Percentiles rank a stretch among this genome's conserved stretches.
These are phyloP conservation scores for Halisarca cf. caerulea DNA, from an alignment of 37 sponge, comb jelly and placozoan species.

Conservation along the genomic window DNA sequence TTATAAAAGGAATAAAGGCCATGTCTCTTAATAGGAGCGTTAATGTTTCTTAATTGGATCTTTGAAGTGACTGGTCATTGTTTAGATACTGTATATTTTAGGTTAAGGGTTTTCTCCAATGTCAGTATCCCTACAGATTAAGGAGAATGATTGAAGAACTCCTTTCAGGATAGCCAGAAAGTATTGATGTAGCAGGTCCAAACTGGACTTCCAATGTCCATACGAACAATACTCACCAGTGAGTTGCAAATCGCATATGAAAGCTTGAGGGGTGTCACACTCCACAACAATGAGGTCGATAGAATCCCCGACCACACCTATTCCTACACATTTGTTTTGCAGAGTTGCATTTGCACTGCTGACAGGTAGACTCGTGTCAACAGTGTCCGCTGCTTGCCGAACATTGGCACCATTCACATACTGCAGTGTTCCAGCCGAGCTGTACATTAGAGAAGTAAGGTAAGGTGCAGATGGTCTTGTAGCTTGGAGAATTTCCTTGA, in stretches of 20 bases:
- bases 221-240: constrained; percentile 1
- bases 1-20: no score
- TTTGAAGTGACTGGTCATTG: no score
- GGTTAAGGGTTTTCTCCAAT: no score
- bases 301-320: background rate
- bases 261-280: background rate
- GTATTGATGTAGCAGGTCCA: background rate
- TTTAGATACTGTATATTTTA: no score
- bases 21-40: no score
- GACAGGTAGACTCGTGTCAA: background rate
- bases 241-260: background rate
- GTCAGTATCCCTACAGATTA: no score
- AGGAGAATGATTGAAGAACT: background rate
- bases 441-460: constrained; percentile 13
- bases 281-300: background rate
- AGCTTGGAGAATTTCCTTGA: background rate
- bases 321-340: background rate
- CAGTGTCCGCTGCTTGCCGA: background rate
- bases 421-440: background rate
- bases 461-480: background rate
- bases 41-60: no score
- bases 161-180: no score
- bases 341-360: background rate
- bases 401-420: background rate
- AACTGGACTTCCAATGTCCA: background rate